Evolutionary conservation across 1,140 invertebrate species (phyloP).

Genomic region (Drosophila nasuta): DNA sequence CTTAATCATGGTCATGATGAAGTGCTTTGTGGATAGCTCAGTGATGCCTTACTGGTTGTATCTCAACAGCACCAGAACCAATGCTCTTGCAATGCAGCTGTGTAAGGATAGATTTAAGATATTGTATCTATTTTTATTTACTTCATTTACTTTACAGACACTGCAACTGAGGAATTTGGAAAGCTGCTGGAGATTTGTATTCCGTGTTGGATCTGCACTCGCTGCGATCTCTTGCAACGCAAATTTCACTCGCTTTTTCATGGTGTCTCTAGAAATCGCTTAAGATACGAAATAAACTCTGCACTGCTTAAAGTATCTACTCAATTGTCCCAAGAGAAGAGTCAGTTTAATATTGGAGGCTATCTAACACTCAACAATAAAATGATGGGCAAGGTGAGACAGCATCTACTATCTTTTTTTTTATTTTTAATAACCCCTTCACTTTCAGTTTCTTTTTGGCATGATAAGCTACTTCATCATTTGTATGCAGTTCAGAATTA

Average conservation of each 20-base stretch:
- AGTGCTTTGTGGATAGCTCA: conserved; percentile 32
- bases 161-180: conserved; percentile 4
- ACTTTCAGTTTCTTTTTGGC: conserved; percentile 29
- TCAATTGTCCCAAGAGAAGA: conserved; percentile 37
- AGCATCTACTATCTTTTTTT: neutral
- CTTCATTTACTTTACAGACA: conserved; percentile 6
- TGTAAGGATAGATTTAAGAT: conserved; percentile 6
- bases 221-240: conserved; percentile 31
- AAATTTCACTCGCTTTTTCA: conserved; percentile 34
- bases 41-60: conserved; percentile 38
- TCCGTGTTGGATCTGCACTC: conserved; percentile 43
- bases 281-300: conserved; percentile 17
- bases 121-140: neutral
- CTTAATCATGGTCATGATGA: conserved; percentile 20
- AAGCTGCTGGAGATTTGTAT: conserved; percentile 32
- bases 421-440: neutral
- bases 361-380: conserved; percentile 32
- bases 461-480: conserved; percentile 36
- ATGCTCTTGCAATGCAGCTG: conserved; percentile 11
- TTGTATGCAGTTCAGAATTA: conserved; percentile 35
- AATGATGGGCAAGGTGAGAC: conserved; percentile 23
- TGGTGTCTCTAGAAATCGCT: conserved; percentile 19
- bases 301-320: conserved; percentile 19
- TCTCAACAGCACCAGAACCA: conserved; percentile 3
- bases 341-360: conserved; percentile 31